Evolutionary conservation across 1,140 invertebrate species (phyloP), one percentile per base, ranked within the genome.

Genomic region (Diachasmimorpha longicaudata): DNA sequence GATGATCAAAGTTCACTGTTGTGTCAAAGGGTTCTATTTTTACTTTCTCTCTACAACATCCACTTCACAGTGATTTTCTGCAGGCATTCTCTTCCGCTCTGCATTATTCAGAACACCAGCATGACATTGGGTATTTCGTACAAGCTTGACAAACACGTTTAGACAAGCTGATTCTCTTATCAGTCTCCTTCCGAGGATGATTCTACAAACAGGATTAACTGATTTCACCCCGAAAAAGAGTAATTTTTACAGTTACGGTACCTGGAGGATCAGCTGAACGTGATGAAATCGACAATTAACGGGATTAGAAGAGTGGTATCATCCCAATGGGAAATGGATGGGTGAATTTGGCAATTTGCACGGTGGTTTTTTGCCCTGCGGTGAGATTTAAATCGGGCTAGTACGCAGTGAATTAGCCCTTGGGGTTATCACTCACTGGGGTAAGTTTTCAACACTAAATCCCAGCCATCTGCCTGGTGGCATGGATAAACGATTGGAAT

Each of bases 401-500:
- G 21, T 63, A 63, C 21, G 14, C n/a, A 2, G 58, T 19, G 23
- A 63, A 63, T 63, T 63, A 63, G 21, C 58, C 23, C 23, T n/a
- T 19, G 23, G 58, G 48, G 58, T 25, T 25, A 63, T 63, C 11
- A 63, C 23, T 63, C 58, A 63, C 21, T 23, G 58, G 19, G 23
- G 19, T 63, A 63, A 63, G 19, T 63, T 25, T 25, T 25, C 23
- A 25, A 63, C 58, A 63, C 58, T 14, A 25, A 63, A 63, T 69
- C 77, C 70, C 52, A 23, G 74, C 79, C 82, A 82, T 82, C 78
- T 83, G 81, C 79, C 75, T 72, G 74, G 77, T 72, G n/a, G 72
- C 70, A 70, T 72, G 77, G 73, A 74, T 78, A 80, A 82, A 80
- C 76, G 80, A 83, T 83, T 79, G 73, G 81, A 76, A 81, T 76